Base-by-base conservation (phyloP, 2,113 vertebrate genomes). In the Crotalus helleri region DNA sequence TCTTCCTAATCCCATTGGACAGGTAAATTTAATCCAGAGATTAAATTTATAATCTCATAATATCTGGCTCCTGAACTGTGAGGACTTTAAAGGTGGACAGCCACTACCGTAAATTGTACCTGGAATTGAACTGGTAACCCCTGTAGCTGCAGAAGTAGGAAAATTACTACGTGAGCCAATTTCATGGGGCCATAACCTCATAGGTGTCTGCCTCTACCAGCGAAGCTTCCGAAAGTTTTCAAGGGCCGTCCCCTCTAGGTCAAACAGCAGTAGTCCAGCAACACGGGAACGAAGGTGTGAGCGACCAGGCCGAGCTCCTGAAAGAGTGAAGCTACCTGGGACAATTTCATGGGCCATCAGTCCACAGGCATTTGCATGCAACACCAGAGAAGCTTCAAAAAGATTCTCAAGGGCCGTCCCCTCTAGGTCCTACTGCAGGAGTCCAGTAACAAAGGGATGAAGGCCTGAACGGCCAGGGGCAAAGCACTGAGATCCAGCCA, bases 381-480 rank as follows among this genome's bases (percentile, higher is more conserved):
- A 3, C 15, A 19, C 55, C 15, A 57, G 15, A 17, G 55, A 19
- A 57, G 55, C 55, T 57, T 57, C 55, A 3, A 57, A 57, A 57
- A 19, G 15, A 15, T 57, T 17, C 19, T 5, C 55, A 57, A 57
- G 55, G 55, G 55, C 55, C 15, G 55, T 5, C 55, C 55, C 55
- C 15, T 19, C 55, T 57, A 57, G 15, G 15, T 57, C 55, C 15
- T 4, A 57, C 5, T 17, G 55, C 55, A 57, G 55, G 15, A 57
- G 55, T 57, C 55, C 55, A 57, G 15, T 17, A 44, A 61, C 26
- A 29, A 11, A n/a, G 64, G 29, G 64, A 74, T 74, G 69, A 74
- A 33, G 5, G 15, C 2, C 7, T 2, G n/a, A 74, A n/a, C 2
- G n/a, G n/a, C n/a, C 29, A 1, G 4, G n/a, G 1, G 12, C 9